Evolutionary conservation across 2,888 invertebrate genomes (phyloP), one percentile per base, ranked within the genome.

Genomic region (Chrysolina americana): DNA sequence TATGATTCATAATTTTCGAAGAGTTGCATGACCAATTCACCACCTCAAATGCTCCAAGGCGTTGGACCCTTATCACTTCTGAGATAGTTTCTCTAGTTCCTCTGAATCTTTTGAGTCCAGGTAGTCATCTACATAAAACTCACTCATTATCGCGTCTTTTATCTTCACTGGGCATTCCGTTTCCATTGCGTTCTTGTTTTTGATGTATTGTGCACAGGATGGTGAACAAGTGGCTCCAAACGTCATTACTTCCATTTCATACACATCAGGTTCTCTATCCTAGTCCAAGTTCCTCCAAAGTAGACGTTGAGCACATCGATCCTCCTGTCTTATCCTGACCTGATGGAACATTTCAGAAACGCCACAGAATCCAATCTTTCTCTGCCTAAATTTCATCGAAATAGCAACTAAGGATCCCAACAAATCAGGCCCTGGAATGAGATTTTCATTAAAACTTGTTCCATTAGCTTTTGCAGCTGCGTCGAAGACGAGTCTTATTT

Each of bases 321-420:
- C 65, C 15, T 44, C 44, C 15, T 44, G 13, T 44, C 44, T 10
- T 44, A 44, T 44, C 44, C 19, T 50, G 1, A 50, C 53, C 68
- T 68, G 53, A 10, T 68, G 68, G 21, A 68, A 68, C 68, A 68
- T 68, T 23, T 48, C 68, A 47, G 4, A 11, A 13, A 68, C 19
- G 36, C 48, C 50, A 23, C 48, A 47, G 36, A 68, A 68, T 19
- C 17, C n/a, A 28, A 65, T 41, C 41, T 65, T 15, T 9, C 15
- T 65, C 1, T 65, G 50, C 19, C 19, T 19, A 17, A 50, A 50
- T 50, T 50, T 41, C 64, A 19, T 10, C n/a, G 17, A 17, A n/a
- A 21, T 41, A 65, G 10, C 44, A 65, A 47, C 36, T 50, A 13
- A 68, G 15, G 10, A 28, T 50, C n/a, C 19, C 50, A 50, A n/a